Base-by-base conservation (phyloP, 2,888 invertebrate genomes). In the Eurytoma californica region DNA sequence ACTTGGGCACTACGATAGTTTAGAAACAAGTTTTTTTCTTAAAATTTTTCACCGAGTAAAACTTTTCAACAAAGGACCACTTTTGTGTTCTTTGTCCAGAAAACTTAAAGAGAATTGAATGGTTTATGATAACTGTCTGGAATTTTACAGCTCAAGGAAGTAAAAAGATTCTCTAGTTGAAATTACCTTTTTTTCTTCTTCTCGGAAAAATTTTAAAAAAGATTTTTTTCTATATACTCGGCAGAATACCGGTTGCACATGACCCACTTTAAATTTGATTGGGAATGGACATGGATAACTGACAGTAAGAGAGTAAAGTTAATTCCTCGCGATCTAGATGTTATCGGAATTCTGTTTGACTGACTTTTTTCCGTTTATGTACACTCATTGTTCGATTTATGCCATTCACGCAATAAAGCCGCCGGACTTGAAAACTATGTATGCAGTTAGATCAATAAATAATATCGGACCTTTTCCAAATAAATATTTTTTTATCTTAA, bases 191-290 rank as follows among this genome's bases (percentile, higher is more conserved):
- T 63, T 39, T 16, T 39, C 39, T 18, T 39, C 53, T 61, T 58
- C 20, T 18, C 13, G 20, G n/a, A 13, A 47, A 0, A 30, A 13
- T 67, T 53, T 58, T 51, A 39, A n/a, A 20, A 61, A 39, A 58
- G 28, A 58, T 74, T 28, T 18, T 74, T 28, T 18, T 66, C 74
- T 58, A 58, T 74, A 70, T 39, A 12, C 39, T 9, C 58, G 58
- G 28, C 39, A 13, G 72, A 12, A 24, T n/a, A 57, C 47, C 47
- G n/a, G 60, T 75, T 51, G 60, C 67, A 67, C 67, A 75, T 75
- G 74, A 75, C 74, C 74, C 58, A 75, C 60, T 75, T 75, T 60
- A 60, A 67, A 75, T 60, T 53, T 58, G 58, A 75, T 72, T 67
- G 55, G 58, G 49, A 14, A 66, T 58, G 16, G 58, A 28, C 55